Conservation (phyloP, 2,888 invertebrate species). For the Drosophila formosana region DNA sequence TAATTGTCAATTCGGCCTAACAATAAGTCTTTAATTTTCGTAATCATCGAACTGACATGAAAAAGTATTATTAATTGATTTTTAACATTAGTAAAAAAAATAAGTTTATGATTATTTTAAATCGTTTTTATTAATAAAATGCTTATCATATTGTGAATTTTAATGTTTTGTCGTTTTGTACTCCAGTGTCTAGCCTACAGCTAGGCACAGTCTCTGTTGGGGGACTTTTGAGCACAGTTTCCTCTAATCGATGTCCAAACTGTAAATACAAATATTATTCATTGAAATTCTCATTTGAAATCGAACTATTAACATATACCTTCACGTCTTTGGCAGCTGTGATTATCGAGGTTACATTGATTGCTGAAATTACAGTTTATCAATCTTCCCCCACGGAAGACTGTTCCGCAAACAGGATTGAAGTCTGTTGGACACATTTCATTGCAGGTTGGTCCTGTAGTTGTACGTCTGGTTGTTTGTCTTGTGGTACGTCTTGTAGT, state of each 20-base stretch:
- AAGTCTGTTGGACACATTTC: neutral
- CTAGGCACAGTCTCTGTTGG: slow-evolving; percentile 3
- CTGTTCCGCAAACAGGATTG: slow-evolving; percentile 5
- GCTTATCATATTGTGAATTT: too few species aligned
- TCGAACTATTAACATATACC: neutral
- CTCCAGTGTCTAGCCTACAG: neutral
- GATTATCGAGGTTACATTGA: slow-evolving; percentile 4
- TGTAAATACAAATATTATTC: neutral
- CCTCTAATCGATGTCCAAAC: neutral
- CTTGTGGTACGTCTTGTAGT: neutral
- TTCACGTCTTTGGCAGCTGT: neutral
- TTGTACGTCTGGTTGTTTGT: neutral
- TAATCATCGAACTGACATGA: too few species aligned
- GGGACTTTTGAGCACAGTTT: slow-evolving; percentile 1
- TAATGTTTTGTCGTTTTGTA: neutral
- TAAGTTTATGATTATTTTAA: too few species aligned
- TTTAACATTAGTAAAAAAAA: too few species aligned
- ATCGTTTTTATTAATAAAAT: neutral
- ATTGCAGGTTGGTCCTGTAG: neutral
- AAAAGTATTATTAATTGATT: too few species aligned
- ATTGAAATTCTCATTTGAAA: neutral
- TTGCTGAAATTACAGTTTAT: slow-evolving; percentile 14
- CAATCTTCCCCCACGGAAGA: neutral
- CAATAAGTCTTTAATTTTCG: too few species aligned
- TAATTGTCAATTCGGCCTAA: too few species aligned